Conservation (phyloP, 2,113 vertebrate species). For the Psophia crepitans region DNA sequence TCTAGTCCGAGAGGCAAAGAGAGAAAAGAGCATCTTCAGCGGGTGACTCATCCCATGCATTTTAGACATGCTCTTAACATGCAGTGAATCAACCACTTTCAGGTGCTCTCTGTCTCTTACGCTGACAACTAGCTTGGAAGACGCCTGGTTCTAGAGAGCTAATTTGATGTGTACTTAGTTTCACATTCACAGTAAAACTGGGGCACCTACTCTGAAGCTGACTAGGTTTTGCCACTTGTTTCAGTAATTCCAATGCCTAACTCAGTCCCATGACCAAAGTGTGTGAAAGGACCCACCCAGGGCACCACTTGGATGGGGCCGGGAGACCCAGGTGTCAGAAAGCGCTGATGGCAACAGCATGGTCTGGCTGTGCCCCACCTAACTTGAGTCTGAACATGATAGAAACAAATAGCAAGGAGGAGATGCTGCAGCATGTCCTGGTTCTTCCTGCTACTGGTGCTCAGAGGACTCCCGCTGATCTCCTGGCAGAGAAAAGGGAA, state of each 20-base stretch:
- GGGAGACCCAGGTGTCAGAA: background rate
- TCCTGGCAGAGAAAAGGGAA: background rate
- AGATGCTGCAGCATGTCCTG: background rate
- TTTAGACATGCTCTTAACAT: background rate
- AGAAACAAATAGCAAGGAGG: background rate
- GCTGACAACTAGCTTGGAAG: background rate
- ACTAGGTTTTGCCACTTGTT: background rate
- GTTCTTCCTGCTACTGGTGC: background rate
- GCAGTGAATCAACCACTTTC: background rate
- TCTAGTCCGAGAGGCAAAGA: background rate
- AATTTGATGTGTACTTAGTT: background rate
- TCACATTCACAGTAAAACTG: background rate
- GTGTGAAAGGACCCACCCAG: background rate
- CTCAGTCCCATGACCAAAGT: background rate
- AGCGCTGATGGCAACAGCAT: background rate
- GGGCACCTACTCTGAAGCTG: background rate
- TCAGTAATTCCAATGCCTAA: background rate
- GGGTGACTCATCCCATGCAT: background rate
- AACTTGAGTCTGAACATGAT: background rate
- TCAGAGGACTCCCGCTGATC: background rate
- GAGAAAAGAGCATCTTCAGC: background rate
- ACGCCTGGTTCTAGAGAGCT: background rate
- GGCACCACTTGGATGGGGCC: fast-evolving
- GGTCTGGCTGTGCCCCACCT: background rate
- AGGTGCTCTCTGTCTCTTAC: background rate